Percentiles rank a stretch among this genome's conserved stretches.
These are phyloP conservation scores for Meriones unguiculatus DNA, from an alignment of 2,113 vertebrate species.

Conservation along the genomic window DNA sequence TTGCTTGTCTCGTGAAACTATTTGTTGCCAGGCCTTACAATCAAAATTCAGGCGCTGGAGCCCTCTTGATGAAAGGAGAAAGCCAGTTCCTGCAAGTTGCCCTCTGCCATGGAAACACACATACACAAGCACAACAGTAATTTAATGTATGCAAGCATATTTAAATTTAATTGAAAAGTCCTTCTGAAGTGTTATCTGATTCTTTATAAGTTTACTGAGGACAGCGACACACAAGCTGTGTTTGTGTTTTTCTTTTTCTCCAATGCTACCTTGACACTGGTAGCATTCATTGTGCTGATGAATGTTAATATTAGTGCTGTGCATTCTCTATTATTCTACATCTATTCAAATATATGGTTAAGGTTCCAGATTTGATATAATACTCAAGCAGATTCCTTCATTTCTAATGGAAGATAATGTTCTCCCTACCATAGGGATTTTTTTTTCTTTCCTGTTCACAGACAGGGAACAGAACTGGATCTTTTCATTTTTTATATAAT, in stretches of 20 bases:
- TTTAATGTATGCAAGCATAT: not conserved
- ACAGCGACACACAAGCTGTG: not conserved
- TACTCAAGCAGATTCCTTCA: accelerated
- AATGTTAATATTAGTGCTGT: not conserved
- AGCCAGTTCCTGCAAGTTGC: not conserved
- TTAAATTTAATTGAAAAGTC: not conserved
- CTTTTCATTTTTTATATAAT: no score
- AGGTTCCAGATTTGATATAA: not conserved
- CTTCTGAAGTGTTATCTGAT: not conserved
- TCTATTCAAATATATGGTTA: not conserved
- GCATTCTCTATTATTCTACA: not conserved
- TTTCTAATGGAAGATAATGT: not conserved
- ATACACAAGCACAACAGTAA: not conserved
- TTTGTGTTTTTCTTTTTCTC: not conserved
- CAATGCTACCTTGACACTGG: not conserved
- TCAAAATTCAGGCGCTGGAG: not conserved
- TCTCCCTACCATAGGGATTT: no score
- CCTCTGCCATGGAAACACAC: not conserved
- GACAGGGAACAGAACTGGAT: not conserved
- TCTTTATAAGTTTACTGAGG: not conserved
- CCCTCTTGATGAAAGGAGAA: not conserved
- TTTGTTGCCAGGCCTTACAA: not conserved
- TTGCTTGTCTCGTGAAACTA: not conserved
- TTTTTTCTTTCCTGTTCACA: not conserved
- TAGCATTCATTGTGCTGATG: not conserved